phyloP scores from a whole-genome alignment of 2,888 invertebrate species.

The Troglohyphantes excavatus region DNA sequence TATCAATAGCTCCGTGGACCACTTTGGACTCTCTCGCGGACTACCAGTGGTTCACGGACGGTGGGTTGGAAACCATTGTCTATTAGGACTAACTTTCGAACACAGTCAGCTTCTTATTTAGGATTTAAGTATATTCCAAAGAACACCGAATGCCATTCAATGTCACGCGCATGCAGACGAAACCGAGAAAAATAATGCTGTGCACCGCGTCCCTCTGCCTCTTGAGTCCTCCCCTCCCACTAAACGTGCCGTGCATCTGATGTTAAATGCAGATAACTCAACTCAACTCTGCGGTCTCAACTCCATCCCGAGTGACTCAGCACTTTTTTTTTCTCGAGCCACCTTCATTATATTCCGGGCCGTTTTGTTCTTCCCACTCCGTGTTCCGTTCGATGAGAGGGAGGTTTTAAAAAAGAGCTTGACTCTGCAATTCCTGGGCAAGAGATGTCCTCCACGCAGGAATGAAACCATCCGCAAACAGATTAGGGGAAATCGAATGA shows the following conservation, averaged over 20 bases:
- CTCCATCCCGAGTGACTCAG: not conserved
- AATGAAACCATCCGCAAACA: not conserved
- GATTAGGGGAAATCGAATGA: not conserved
- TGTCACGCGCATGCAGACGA: not conserved
- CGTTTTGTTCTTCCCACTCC: constrained; percentile 14
- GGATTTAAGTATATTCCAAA: no score
- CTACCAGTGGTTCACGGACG: no score
- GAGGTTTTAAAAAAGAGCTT: constrained; percentile 2
- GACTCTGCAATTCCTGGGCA: constrained; percentile 1
- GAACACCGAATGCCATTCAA: not conserved
- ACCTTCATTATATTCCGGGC: not conserved
- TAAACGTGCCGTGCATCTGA: constrained; percentile 47
- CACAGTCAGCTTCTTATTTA: no score
- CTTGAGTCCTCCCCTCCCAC: not conserved
- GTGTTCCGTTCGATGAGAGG: not conserved
- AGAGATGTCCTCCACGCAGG: not conserved
- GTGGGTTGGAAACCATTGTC: no score
- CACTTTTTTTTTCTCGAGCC: not conserved
- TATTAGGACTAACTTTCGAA: no score
- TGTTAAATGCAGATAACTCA: constrained; percentile 54
- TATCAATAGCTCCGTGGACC: no score
- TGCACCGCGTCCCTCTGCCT: not conserved
- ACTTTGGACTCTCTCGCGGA: no score
- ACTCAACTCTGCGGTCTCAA: not conserved
- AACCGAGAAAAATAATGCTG: not conserved